These are phyloP conservation scores for Terrapene triunguis DNA, from an alignment of 2,113 vertebrate genomes.

Conservation along the genomic window DNA sequence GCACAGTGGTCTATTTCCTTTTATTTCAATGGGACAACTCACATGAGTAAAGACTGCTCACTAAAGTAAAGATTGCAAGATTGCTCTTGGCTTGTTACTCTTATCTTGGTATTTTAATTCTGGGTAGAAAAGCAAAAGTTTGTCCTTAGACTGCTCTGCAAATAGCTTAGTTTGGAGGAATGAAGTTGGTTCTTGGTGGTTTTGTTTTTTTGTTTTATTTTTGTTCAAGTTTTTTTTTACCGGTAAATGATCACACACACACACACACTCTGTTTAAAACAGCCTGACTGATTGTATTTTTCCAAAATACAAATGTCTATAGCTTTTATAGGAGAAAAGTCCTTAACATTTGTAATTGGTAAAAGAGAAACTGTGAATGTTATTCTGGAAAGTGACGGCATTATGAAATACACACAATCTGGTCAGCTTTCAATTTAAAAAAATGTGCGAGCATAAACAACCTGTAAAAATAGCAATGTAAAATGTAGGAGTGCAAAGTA, in stretches of 20 bases:
- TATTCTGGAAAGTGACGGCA: slow-evolving; percentile 55
- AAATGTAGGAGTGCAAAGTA: slow-evolving; percentile 33
- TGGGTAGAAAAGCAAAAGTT: not conserved
- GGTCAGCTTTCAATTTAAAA: slow-evolving; percentile 72
- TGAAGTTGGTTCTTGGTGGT: not conserved
- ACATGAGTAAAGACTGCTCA: not conserved
- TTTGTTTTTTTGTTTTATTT: slow-evolving; percentile 15
- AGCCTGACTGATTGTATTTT: slow-evolving; percentile 57
- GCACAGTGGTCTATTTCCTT: not conserved
- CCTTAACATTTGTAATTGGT: slow-evolving; percentile 66
- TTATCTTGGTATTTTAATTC: slow-evolving; percentile 18
- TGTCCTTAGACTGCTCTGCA: not conserved
- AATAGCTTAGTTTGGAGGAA: not conserved
- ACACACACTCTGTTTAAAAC: slow-evolving; percentile 13
- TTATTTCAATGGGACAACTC: not conserved
- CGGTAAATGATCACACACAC: slow-evolving; percentile 36
- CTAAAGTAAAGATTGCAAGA: not conserved
- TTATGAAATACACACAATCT: slow-evolving; percentile 65
- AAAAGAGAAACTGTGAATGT: slow-evolving; percentile 54
- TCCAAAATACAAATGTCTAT: slow-evolving; percentile 55
- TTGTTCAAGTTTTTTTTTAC: slow-evolving; percentile 51
- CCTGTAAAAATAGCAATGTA: slow-evolving; percentile 61
- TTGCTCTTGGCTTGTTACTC: not conserved
- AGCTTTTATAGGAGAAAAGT: slow-evolving; percentile 63
- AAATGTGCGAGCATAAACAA: slow-evolving; percentile 69